Evolutionary conservation across 2,113 vertebrate species (phyloP), one percentile per base, ranked within the genome.

Genomic region (Callocephalon fimbriatum): DNA sequence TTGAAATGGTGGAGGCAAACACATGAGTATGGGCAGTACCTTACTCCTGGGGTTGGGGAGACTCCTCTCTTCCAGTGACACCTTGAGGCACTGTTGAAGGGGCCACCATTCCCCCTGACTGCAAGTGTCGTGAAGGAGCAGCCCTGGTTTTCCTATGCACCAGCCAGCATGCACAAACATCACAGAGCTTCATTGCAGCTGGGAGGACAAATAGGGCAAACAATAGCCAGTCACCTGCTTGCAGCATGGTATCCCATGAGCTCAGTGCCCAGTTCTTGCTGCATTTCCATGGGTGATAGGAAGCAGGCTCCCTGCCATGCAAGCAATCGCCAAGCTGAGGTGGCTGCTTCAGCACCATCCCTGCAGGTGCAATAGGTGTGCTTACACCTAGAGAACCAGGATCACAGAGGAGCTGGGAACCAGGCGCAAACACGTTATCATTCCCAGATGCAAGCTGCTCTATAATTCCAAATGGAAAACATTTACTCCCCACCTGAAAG

Each of bases 111-210:
- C 70, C 6, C 27, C 25, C 29, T 3, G 3, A 8, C 10, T 44
- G 27, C 58, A 53, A 2, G 25, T 63, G 26, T 50, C 53, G 4
- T 16, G 51, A 68, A 75, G 51, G 35, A 79, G 20, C 18, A 40
- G 51, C 38, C 45, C 14, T 0, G 4, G 20, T 38, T 50, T 76
- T 53, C 2, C 0, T 38, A n/a, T 1, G 7, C 32, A 40, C 29
- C 19, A 59, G 47, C 27, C 35, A 92, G 31, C 44, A n/a, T 0
- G 0, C 1, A 1, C 3, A 26, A 18, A 22, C 86, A 22, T 45
- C 53, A 23, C 11, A 15, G 47, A 32, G 68, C 7, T 53, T 44
- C 1, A 2, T 50, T 73, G 48, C 25, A 53, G 35, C 58, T 61
- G 17, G 7, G 79, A 76, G 48, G 68, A 63, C 51, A 63, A 59